Evolutionary conservation across 2,888 invertebrate genomes (phyloP).

Genomic region (Pristionchus mayeri): DNA sequence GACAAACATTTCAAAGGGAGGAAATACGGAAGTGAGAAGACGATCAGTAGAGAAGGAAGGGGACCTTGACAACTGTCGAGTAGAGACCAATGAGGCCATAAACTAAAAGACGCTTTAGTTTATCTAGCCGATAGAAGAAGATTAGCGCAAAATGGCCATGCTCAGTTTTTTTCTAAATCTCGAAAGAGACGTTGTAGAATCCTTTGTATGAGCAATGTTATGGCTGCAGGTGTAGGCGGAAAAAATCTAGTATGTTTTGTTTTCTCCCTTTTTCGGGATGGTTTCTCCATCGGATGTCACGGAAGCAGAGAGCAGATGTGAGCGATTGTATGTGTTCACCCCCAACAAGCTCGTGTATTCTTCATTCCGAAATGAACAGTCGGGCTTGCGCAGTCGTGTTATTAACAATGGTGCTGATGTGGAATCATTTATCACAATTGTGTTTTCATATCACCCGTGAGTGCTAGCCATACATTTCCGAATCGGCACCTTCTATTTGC

Average conservation of each 20-base stretch:
- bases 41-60: not conserved
- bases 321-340: not conserved
- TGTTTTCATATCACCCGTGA: too few relatives aligned
- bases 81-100: not conserved
- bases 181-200: not conserved
- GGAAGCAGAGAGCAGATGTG: not conserved
- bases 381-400: too few relatives aligned
- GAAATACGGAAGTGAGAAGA: conserved; percentile 24
- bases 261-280: not conserved
- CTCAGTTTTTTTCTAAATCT: too few relatives aligned
- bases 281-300: not conserved
- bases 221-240: not conserved
- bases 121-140: not conserved
- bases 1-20: too few relatives aligned
- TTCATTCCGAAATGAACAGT: too few relatives aligned
- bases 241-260: not conserved
- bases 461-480: too few relatives aligned
- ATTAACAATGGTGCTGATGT: too few relatives aligned
- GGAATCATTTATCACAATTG: too few relatives aligned
- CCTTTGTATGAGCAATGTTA: not conserved
- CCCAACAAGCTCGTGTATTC: too few relatives aligned
- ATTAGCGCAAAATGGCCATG: too few relatives aligned
- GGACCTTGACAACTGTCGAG: not conserved
- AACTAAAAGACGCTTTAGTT: not conserved
- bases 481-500: too few relatives aligned